Evolutionary conservation across 2,888 invertebrate species (phyloP), one percentile per base, ranked within the genome.

Genomic region (Chrysolina oricalcia): DNA sequence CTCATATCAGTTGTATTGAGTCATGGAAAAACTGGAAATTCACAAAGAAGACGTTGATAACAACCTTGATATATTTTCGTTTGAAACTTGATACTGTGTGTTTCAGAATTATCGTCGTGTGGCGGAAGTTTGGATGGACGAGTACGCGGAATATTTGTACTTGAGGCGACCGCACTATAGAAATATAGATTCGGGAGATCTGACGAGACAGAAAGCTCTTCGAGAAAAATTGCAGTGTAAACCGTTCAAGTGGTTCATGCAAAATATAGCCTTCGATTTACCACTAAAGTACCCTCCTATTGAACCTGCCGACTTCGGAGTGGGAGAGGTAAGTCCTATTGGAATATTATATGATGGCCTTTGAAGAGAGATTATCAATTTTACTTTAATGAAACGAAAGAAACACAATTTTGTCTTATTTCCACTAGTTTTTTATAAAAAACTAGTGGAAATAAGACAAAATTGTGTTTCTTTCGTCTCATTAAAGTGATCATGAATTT

Each of bases 121-220:
- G 0, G 98, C 98, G 0, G 97, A 97, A 84, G 98, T 98, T 2
- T 99, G 98, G 98, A 98, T 99, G 98, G 98, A 99, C 86, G 98
- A 98, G 84, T 99, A 97, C 87, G 96, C 96, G 1, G 91, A 97
- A 81, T 93, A 93, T 86, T 87, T 99, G 70, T 98, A 98, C 89
- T 89, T 90, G 77, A 91, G 97, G 0, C 90, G 95, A 41, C 95
- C 97, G 0, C 93, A 94, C 85, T 95, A 96, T 84, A 89, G 91
- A 15, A 86, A 88, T 0, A 90, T 97, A n/a, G 93, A 96, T 87
- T 90, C 96, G 0, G 98, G 98, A 0, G 95, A 98, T 89, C 87
- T 98, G 67, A 90, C 92, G 0, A 90, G 92, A 76, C 98, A 98
- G 89, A 92, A 91, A 75, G 94, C 92, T 0, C 89, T 98, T n/a